Base-by-base conservation (phyloP, 2,113 vertebrate species). In the Lonchura striata region DNA sequence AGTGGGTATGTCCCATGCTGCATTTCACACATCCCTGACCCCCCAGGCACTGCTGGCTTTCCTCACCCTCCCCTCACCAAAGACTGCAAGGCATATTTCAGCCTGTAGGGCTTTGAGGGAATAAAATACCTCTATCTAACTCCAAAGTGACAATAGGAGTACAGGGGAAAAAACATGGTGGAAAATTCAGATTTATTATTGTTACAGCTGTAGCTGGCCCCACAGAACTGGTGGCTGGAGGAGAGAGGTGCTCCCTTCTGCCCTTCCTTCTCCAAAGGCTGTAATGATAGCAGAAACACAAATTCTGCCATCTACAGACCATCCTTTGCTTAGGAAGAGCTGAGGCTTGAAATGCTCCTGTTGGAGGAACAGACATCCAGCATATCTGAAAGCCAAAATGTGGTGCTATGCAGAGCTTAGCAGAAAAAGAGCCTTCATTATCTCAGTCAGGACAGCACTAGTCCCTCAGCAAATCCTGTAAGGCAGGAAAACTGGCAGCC, bases 301-400 rank as follows among this genome's bases (percentile, higher is more conserved):
- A 61, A 77, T 83, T 68, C 95, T 94, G 88, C 71, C 76, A 66
- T 46, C 72, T 92, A 71, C 76, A 86, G 92, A 83, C 35, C 35
- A n/a, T 44, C 60, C 56, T 52, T 75, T 0, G 0, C 60, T 88
- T 50, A 19, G 22, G 66, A 82, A 61, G 46, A 60, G 20, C 42
- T 85, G 61, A 20, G 20, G 44, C 42, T 70, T 78, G 60, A 20
- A 63, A 66, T 47, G 50, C 2, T 35, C 7, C 8, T 4, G 1
- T 23, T 78, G 56, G 37, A 70, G 50, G 47, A 80, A 4, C 9
- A 84, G 24, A 18, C 69, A 64, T 23, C 31, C 50, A 63, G 30
- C 3, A 77, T 74, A 19, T 31, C 35, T 53, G 1, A 2, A 85
- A 44, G 23, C 23, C 66, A 75, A 68, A 76, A 78, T 53, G 30